Base-by-base conservation (phyloP, 2,113 vertebrate genomes). In the Tragelaphus scriptus region DNA sequence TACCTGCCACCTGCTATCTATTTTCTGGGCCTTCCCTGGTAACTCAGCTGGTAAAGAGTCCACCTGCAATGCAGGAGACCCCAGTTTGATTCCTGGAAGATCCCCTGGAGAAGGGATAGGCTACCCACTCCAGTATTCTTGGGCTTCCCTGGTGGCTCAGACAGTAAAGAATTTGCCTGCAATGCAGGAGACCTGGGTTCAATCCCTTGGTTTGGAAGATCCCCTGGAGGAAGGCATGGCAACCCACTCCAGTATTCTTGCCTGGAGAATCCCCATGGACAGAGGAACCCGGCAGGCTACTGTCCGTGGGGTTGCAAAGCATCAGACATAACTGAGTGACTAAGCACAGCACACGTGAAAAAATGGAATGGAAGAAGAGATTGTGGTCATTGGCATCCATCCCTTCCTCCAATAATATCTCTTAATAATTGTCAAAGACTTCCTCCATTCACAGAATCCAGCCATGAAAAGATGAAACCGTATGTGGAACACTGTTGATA, bases 291-390 rank as follows among this genome's bases (percentile, higher is more conserved):
- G n/a, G n/a, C 10, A 3, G n/a, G 68, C 10, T 71, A 36, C n/a
- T 6, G 19, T 12, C 68, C n/a, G 36, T 23, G 68, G n/a, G n/a
- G n/a, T 40, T 71, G 68, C 68, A 71, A 71, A 71, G n/a, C 19
- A 71, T 36, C 19, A 3, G 68, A 71, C n/a, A 40, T 71, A 19
- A 23, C 19, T 71, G 68, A 71, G 68, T 12, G 19, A 71, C n/a
- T 40, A 36, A 71, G 19, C 10, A 40, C n/a, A 40, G 10, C 9
- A 6, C 68, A 23, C 5, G 2, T 89, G 55, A 96, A 95, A 79
- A 97, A 94, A 84, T 19, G 49, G 56, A 94, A 84, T 19, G 49
- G 56, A 96, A 95, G 65, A 25, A 61, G 88, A 92, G 49, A 94
- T 53, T 91, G 90, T 82, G 89, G 92, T 94, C 49, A 40, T 92